These are phyloP conservation scores for Hecatera dysodea DNA, from an alignment of 2,888 invertebrate genomes.

Conservation along the genomic window DNA sequence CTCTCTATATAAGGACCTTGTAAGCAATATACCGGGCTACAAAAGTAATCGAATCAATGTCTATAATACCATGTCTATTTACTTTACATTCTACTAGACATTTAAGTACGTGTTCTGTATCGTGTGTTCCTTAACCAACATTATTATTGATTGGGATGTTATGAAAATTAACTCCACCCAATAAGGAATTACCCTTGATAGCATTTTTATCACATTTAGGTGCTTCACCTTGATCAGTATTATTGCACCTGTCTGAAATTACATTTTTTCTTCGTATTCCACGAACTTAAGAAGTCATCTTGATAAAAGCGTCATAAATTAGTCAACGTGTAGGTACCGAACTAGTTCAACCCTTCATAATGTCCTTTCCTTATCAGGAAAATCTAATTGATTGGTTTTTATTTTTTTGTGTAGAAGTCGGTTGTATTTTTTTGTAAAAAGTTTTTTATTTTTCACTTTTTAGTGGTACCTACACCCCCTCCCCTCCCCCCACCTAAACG, in stretches of 20 bases:
- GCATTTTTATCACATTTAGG: conserved; percentile 20
- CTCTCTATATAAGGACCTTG: conserved; percentile 13
- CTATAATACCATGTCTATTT: conserved; percentile 10
- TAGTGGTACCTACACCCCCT: no score
- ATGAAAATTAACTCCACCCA: conserved; percentile 7
- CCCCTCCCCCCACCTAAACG: no score
- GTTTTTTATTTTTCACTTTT: no score
- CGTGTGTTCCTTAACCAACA: not conserved
- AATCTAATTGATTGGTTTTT: no score
- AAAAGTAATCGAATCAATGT: conserved; percentile 29
- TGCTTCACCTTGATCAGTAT: conserved; percentile 19
- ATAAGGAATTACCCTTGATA: conserved; percentile 17
- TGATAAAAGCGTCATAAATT: not conserved
- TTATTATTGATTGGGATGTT: conserved; percentile 24
- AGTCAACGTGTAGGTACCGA: not conserved
- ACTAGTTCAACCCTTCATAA: no score
- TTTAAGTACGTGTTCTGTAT: conserved; percentile 3
- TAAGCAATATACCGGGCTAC: conserved; percentile 7
- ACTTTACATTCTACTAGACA: conserved; percentile 22
- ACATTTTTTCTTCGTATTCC: not conserved
- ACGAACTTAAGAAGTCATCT: no score
- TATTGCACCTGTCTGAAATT: conserved; percentile 31
- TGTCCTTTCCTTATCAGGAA: not conserved
- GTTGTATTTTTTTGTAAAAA: no score
- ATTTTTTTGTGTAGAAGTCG: no score